These are phyloP conservation scores for Sinocyclocheilus grahami DNA, from an alignment of 2,113 vertebrate species.

Conservation along the genomic window DNA sequence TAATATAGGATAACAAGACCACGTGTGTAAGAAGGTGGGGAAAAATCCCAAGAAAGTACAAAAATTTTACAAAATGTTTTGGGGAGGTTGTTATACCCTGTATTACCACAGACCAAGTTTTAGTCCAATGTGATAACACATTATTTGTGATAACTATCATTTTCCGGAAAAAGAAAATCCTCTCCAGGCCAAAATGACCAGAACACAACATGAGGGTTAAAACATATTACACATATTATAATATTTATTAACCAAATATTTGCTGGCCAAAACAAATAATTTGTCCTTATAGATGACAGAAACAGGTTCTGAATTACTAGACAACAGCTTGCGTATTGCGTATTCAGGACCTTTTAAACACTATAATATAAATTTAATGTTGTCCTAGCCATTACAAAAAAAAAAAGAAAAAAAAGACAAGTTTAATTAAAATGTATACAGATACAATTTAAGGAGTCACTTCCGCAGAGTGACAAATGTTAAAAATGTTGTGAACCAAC, in stretches of 20 bases:
- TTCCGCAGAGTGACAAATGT: not conserved
- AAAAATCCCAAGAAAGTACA: no score
- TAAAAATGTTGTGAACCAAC: not conserved
- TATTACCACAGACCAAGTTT: not conserved
- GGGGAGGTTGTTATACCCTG: not conserved
- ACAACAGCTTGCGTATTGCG: not conserved
- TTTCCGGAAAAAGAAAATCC: not conserved
- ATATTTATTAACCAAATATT: no score
- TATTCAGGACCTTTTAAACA: not conserved
- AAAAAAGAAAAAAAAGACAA: not conserved
- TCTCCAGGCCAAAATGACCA: not conserved
- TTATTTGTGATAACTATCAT: not conserved
- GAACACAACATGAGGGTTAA: not conserved
- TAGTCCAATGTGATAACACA: not conserved
- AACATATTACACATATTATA: no score
- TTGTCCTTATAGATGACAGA: no score
- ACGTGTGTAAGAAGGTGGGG: no score
- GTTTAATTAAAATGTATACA: not conserved
- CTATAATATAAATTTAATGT: not conserved
- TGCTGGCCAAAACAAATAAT: no score
- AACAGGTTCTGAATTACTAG: not conserved
- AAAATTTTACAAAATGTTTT: not conserved
- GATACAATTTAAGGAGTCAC: not conserved
- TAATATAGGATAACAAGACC: no score
- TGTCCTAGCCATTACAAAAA: not conserved